Conservation (phyloP, 2,888 invertebrate genomes). For the Alloplasta piceator region DNA sequence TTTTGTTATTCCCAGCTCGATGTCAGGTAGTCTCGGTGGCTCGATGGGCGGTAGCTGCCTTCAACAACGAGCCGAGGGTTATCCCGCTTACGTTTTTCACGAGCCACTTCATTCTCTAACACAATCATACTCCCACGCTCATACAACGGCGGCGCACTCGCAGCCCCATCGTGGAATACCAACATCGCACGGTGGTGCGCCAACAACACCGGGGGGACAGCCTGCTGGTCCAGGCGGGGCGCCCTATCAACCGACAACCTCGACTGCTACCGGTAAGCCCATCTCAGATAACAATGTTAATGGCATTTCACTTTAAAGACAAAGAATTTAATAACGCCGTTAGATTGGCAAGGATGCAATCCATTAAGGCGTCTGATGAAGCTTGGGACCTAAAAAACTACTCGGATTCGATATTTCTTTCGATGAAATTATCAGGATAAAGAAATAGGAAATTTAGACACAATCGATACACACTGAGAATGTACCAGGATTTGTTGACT, state of each 20-base stretch:
- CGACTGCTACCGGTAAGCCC: conserved; percentile 87
- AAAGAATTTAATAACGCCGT: neutral
- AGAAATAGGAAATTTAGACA: no score
- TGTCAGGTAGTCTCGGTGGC: conserved; percentile 90
- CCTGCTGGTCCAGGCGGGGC: conserved; percentile 84
- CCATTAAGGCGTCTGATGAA: neutral
- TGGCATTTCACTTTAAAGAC: conserved; percentile 27
- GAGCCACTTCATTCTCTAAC: conserved; percentile 92
- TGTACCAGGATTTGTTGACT: no score
- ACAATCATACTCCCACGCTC: conserved; percentile 89
- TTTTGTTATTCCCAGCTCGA: conserved; percentile 87
- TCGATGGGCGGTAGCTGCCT: conserved; percentile 93
- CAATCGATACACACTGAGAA: no score
- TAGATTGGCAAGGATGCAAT: neutral
- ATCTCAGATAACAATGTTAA: conserved; percentile 42
- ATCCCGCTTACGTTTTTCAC: conserved; percentile 94
- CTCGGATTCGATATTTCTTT: no score
- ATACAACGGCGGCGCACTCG: conserved; percentile 91
- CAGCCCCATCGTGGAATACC: conserved; percentile 86
- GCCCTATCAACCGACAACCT: conserved; percentile 84
- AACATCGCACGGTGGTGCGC: conserved; percentile 85
- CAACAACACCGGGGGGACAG: conserved; percentile 86
- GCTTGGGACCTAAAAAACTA: no score
- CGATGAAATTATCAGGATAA: no score
- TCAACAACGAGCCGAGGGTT: conserved; percentile 92